Base-by-base conservation (phyloP, 2,797 vertebrate genomes). In the Typhlichthys subterraneus region DNA sequence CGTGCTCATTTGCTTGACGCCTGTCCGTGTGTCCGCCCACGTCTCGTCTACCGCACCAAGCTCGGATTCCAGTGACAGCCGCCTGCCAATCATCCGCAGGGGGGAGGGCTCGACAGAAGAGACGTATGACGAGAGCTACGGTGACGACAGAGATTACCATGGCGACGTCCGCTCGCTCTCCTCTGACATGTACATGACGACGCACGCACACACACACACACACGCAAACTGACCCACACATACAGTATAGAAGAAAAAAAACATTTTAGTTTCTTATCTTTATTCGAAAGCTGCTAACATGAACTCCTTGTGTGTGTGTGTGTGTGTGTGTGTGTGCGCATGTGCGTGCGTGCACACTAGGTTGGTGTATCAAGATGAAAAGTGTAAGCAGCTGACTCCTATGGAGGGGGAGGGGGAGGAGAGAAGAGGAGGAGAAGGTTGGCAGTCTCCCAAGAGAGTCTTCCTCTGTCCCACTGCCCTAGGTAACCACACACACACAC, bases 401-500 rank as follows among this genome's bases (percentile, higher is more conserved):
- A 94, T 95, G 75, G 94, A 95, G 80, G 90, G 23, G 3, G 23
- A 89, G 68, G 83, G 74, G 29, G 88, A 91, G 80, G 91, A 87
- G 78, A 79, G 75, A 74, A 92, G 93, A 80, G 72, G 50, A 68
- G 82, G 80, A 76, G 93, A 93, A 75, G 76, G 45, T 42, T 90
- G 89, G 86, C 94, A 93, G 56, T 97, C 95, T 82, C 95, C 95
- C 0, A 94, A 93, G 84, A 95, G 92, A 85, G 94, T 95, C 42
- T 97, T 99, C 85, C 92, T 99, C 75, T 96, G 94, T 81, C 96
- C 96, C 13, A 94, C 95, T 79, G 94, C 95, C 38, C 87, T 97
- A 79, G 95, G 96, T 98, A 86, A 77, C 76, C 6, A 11, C 1
- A 56, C 33, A 55, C 59, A 49, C 49, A 53, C 17, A 19, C 15